Base-by-base conservation (phyloP, 2,113 vertebrate species). In the Esox niger region DNA sequence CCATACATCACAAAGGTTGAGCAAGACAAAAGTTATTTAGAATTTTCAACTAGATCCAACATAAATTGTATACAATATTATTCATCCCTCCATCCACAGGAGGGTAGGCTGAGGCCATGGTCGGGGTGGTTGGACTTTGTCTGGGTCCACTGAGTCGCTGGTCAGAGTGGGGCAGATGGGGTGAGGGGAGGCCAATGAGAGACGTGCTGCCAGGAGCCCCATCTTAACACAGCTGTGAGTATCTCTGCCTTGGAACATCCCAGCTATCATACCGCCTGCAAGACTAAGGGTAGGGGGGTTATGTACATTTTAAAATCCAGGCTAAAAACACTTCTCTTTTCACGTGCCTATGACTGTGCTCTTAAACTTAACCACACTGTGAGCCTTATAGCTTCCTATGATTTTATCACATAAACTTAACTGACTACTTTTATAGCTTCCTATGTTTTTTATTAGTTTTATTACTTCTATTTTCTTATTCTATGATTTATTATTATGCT, bases 201-300 rank as follows among this genome's bases (percentile, higher is more conserved):
- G 73, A 3, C 77, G 82, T 21, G 94, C 93, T 38, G 94, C 91
- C 21, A 93, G 78, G 3, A 96, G 90, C 9, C 90, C 91, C 90
- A 95, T 93, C 55, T 75, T 76, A 54, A 93, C 87, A 66, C 95
- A 95, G 70, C 72, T 88, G 60, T 92, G 82, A 2, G 92, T 91
- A 75, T 93, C 88, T 4, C 79, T 69, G 2, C 79, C 74, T 64
- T 87, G 88, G 2, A 95, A 79, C 6, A 95, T 84, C 17, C 95
- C 95, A 1, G 91, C 87, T 11, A 96, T 92, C 20, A 96, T 72
- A 21, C 91, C 94, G 25, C 93, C 93, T 76, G 93, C 91, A 73
- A 97, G 83, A 82, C 95, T 97, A 86, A 13, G 66, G 64, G 74
- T 61, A 79, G 59, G 47, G n/a, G n/a, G 47, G 47, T n/a, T n/a